These are phyloP conservation scores for Drosophila paramelanica DNA, from an alignment of 2,888 invertebrate genomes.

Conservation along the genomic window DNA sequence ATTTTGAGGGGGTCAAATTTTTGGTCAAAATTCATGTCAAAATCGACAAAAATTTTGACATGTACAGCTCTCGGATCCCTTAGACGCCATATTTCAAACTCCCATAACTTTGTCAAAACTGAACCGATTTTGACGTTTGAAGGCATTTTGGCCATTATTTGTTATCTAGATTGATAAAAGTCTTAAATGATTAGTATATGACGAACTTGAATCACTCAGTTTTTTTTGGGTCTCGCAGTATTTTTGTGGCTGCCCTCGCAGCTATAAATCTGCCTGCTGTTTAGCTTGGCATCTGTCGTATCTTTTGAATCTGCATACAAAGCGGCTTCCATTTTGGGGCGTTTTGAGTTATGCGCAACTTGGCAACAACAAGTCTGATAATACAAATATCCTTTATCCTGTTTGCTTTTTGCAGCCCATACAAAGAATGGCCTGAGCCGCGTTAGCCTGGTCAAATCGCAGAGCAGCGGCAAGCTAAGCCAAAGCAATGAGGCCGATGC, in stretches of 20 bases:
- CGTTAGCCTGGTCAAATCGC: conserved; percentile 61
- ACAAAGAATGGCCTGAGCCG: conserved; percentile 63
- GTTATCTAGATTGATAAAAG: too few species aligned
- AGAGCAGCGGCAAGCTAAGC: conserved; percentile 68
- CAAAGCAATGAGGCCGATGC: conserved; percentile 54
- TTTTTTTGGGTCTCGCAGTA: not conserved
- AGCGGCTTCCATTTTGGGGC: conserved; percentile 33
- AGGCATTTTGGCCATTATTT: too few species aligned
- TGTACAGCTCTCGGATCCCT: too few species aligned
- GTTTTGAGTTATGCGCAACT: conserved; percentile 48
- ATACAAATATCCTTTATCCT: conserved; percentile 11
- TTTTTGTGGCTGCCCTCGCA: conserved; percentile 8
- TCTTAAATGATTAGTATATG: too few species aligned
- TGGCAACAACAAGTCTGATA: conserved; percentile 17
- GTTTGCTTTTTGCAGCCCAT: conserved; percentile 28
- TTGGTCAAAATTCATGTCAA: too few species aligned
- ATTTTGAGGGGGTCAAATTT: too few species aligned
- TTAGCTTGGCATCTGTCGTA: conserved; percentile 48
- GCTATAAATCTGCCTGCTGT: conserved; percentile 77
- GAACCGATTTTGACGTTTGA: too few species aligned
- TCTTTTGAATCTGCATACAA: conserved; percentile 34
- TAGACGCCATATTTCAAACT: too few species aligned
- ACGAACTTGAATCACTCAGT: too few species aligned
- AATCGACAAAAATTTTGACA: too few species aligned
- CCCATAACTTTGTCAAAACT: too few species aligned